Evolutionary conservation across 2,797 vertebrate genomes (phyloP), one percentile per base, ranked within the genome.

Genomic region (Sebastes aleutianus): DNA sequence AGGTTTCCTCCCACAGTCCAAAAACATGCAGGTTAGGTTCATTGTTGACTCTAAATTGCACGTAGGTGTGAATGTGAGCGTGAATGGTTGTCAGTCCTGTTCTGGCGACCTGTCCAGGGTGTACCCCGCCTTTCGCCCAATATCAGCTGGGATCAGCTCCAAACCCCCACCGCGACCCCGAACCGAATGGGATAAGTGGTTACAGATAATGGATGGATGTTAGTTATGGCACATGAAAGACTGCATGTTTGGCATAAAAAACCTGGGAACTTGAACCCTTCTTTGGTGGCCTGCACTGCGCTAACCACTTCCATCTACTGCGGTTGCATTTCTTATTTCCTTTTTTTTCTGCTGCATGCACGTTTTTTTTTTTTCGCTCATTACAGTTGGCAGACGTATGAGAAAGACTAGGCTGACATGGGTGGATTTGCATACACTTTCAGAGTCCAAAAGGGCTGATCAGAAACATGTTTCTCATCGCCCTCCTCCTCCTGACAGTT

Each of bases 261-360:
- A 70, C 54, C 64, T 7, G 54, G 24, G 54, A 86, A 71, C 22
- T 50, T 43, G 53, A 85, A 70, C 74, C 71, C 68, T 29, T 70
- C 82, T 73, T 65, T 22, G 62, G 76, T 76, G 71, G 63, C 57
- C 63, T 67, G 39, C 50, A 34, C 89, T 69, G 65, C 29, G 13
- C 59, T 74, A 85, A 88, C 86, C 86, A 78, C 88, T 88, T 88
- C 81, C 90, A 82, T 72, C 56, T 31, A 29, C 74, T 77, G 79
- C 43, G 70, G 88, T 68, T 79, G 79, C 76, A 64, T 64, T 72
- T 89, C 59, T 50, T 57, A 31, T 26, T 83, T 84, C 70, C 71
- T 50, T 50, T 29, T 29, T 43, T 31, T n/a, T 57, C 70, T 80
- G 70, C 84, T 78, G 74, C 61, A 12, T 69, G 71, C 39, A 74